A percentile compares a stretch with the other conserved stretches of the same genome.
phyloP scores from a whole-genome alignment of 1,140 invertebrate species.

The Bilobella aurantiaca region DNA sequence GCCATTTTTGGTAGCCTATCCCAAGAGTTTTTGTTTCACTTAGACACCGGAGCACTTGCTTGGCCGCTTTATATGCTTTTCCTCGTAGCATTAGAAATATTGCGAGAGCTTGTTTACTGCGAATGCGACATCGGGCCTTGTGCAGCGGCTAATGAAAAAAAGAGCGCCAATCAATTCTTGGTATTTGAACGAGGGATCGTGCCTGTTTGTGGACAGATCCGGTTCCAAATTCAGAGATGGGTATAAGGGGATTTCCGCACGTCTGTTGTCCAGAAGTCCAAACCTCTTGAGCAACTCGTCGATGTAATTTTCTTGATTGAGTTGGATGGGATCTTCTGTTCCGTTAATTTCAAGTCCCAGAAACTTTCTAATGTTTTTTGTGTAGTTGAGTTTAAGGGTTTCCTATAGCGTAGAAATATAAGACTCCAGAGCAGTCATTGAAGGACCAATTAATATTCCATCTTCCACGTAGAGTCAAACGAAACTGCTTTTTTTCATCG shows the following conservation, averaged over 20 bases:
- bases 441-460: no score
- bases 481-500: no score
- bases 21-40: constrained; percentile 38
- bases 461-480: no score
- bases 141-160: neutral
- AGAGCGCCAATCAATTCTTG: constrained; percentile 5
- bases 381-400: no score
- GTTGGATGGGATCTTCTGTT: neutral
- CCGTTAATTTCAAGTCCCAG: neutral
- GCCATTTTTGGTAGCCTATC: neutral
- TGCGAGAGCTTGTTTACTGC: neutral
- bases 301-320: neutral
- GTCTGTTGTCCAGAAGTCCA: neutral
- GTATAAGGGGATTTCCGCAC: neutral
- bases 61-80: constrained; percentile 40
- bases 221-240: neutral
- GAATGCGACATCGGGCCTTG: neutral
- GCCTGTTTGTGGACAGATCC: neutral
- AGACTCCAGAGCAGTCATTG: no score
- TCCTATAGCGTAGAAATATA: no score
- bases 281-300: neutral
- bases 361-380: neutral
- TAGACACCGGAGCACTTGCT: constrained; percentile 42
- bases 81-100: constrained; percentile 39
- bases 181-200: neutral